Evolutionary conservation across 2,888 invertebrate genomes (phyloP).

Genomic region (Drosophila tripunctata): DNA sequence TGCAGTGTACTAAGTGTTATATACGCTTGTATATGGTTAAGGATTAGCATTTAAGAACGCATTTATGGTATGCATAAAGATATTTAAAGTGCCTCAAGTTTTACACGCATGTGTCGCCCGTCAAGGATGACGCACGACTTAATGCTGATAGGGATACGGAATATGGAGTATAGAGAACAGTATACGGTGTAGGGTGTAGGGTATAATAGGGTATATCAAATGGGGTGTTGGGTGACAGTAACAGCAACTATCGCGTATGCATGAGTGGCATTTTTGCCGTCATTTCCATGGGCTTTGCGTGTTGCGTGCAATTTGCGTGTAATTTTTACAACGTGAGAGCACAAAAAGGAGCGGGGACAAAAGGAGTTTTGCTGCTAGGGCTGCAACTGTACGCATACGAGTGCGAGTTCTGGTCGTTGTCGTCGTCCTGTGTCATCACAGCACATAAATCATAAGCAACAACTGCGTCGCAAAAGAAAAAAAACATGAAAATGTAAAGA

Average conservation of each 20-base stretch:
- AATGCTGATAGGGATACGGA: conserved; percentile 35
- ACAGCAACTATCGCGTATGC: conserved; percentile 63
- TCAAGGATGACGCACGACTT: conserved; percentile 67
- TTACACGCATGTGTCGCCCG: conserved; percentile 70
- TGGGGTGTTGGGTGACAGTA: conserved; percentile 51
- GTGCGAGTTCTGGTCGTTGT: not conserved
- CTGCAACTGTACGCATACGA: conserved; percentile 50
- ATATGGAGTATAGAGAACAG: not conserved
- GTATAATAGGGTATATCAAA: not conserved
- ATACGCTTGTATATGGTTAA: conserved; percentile 25
- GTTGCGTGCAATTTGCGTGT: conserved; percentile 80
- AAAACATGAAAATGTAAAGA: not conserved
- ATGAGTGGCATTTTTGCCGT: conserved; percentile 70
- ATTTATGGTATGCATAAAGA: conserved; percentile 67
- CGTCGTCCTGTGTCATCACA: conserved; percentile 70
- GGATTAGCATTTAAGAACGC: conserved; percentile 66
- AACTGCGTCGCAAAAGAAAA: conserved; percentile 66
- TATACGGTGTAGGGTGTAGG: not conserved
- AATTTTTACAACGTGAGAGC: conserved; percentile 49
- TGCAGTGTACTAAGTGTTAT: not conserved
- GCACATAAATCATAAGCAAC: conserved; percentile 76
- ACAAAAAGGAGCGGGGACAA: conserved; percentile 81
- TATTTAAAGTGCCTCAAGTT: conserved; percentile 56
- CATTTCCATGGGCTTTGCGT: conserved; percentile 72
- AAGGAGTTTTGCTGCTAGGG: not conserved